Evolutionary conservation across 2,888 invertebrate species (phyloP), one percentile per base, ranked within the genome.

Genomic region (Monochamus alternatus): DNA sequence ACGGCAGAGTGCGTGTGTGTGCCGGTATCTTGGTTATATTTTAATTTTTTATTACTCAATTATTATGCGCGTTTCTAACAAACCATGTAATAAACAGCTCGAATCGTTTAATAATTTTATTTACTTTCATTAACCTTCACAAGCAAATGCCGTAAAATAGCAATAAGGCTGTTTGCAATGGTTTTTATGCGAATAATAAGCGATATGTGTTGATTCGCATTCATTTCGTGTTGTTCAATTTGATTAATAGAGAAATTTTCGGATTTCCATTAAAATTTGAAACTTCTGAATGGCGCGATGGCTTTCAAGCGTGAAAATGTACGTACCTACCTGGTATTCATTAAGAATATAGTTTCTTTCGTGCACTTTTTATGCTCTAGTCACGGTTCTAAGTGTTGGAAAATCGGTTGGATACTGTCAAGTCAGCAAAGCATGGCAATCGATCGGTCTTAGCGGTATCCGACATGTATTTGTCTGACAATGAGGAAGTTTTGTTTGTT

Each of bases 41-140:
- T 67, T 55, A 22, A 67, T 66, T 64, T 51, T 12, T 52, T 62
- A 62, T 62, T 55, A 55, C 55, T 12, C 52, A n/a, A 32, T 51
- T 66, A 66, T 31, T 12, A 67, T 52, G 55, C 55, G 32, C 32
- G 32, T 32, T 31, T 67, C 55, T 68, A 68, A 43, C 68, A 68
- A 38, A 68, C 68, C 68, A 44, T 68, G 9, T 55, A 59, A 59
- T 44, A 59, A 59, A 59, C 43, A 30, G 43, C 58, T 22, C 14
- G 8, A 44, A 68, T 59, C 43, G 59, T 68, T 68, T 68, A 59
- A 68, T 59, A 68, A 68, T 32, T 59, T 68, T 68, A 68, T 68
- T 68, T 68, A 68, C 68, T 68, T 68, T 68, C 68, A 58, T 68
- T 68, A 68, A 68, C 68, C 68, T 68, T 68, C 68, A 55, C 68